phyloP scores from a whole-genome alignment of 1,140 invertebrate genomes.

The Danaus plexippus region DNA sequence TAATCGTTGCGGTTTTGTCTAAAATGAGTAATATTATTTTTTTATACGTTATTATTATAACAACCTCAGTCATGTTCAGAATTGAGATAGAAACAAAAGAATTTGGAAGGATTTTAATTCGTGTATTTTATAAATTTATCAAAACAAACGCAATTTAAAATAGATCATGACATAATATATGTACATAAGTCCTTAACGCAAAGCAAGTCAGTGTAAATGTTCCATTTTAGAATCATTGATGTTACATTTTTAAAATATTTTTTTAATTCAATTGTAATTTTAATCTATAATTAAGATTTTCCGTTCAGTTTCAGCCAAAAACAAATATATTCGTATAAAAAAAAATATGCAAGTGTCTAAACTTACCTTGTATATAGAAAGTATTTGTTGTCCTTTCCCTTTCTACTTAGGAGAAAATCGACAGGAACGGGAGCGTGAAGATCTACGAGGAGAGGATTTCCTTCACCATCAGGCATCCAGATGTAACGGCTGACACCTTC shows the following conservation, averaged over 20 bases:
- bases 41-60: not conserved
- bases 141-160: no score
- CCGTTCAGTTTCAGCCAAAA: no score
- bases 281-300: not conserved
- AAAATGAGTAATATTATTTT: slow-evolving; percentile 10
- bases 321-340: not conserved
- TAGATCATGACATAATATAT: no score
- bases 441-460: slow-evolving; percentile 37
- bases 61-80: not conserved
- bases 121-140: no score
- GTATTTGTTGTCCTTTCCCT: slow-evolving; percentile 44
- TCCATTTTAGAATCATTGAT: no score
- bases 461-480: slow-evolving; percentile 51
- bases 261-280: no score
- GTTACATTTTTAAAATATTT: no score
- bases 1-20: slow-evolving; percentile 34
- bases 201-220: no score
- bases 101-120: not conserved
- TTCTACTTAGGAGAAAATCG: slow-evolving; percentile 21
- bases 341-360: not conserved
- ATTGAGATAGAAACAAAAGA: not conserved
- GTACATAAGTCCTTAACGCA: no score
- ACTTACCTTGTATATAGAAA: slow-evolving; percentile 47
- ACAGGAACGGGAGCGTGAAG: slow-evolving; percentile 32
- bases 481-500: slow-evolving; percentile 49